phyloP scores from a whole-genome alignment of 2,888 invertebrate genomes.

The Troides oblongomaculatus region DNA sequence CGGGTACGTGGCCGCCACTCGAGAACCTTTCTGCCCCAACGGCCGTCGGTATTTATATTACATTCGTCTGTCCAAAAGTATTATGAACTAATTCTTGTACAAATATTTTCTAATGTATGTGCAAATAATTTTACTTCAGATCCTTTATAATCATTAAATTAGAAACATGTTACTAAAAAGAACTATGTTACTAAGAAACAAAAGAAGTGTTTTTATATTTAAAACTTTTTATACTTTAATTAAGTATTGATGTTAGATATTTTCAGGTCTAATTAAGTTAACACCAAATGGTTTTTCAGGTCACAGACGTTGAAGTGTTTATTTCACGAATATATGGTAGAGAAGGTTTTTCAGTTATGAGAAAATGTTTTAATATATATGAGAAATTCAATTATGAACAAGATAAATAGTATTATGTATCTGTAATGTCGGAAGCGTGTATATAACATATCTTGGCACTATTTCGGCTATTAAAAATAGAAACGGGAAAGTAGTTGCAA shows the following conservation, averaged over 20 bases:
- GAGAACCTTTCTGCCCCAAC: too few species aligned
- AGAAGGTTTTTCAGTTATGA: too few species aligned
- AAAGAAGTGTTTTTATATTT: neutral
- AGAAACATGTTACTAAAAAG: too few species aligned
- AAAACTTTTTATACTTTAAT: neutral
- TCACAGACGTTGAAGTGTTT: constrained; percentile 1
- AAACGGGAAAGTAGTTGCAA: constrained; percentile 8
- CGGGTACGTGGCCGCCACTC: too few species aligned
- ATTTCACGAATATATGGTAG: neutral
- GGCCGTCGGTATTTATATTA: too few species aligned
- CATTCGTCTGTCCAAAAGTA: too few species aligned
- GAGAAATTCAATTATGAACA: neutral
- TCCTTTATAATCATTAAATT: too few species aligned
- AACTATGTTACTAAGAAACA: neutral
- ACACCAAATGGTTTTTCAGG: constrained; percentile 13
- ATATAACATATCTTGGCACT: constrained; percentile 12
- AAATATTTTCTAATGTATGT: too few species aligned
- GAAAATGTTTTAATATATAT: too few species aligned
- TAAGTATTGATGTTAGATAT: constrained; percentile 1
- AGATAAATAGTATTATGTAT: neutral
- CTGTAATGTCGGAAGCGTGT: constrained; percentile 10
- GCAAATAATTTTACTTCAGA: too few species aligned
- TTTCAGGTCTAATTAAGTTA: constrained; percentile 11
- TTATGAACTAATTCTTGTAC: too few species aligned
- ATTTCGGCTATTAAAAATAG: constrained; percentile 13